A percentile compares a stretch with the other conserved stretches of the same genome.
Evolutionary conservation across 2,888 invertebrate species (phyloP).

Genomic region (Cantharis lateralis): DNA sequence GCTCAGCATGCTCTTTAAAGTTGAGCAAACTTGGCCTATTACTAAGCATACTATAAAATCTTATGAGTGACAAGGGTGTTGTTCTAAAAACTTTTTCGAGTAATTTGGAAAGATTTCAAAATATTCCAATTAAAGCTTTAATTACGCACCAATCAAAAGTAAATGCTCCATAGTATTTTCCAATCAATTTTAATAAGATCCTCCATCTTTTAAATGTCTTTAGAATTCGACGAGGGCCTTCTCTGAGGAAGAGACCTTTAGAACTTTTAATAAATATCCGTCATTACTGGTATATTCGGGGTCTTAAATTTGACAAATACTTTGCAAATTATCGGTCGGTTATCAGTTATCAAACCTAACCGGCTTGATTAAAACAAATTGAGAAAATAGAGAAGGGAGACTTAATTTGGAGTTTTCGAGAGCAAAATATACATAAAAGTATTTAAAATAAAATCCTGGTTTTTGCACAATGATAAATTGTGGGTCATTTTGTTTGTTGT

Average conservation of each 20-base stretch:
- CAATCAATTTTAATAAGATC: constrained; percentile 3
- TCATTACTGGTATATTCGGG: not conserved
- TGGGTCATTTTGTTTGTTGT: constrained; percentile 10
- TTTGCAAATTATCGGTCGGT: not conserved
- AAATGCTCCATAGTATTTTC: not conserved
- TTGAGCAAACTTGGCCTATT: not conserved
- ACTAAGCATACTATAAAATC: not conserved
- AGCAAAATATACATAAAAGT: not conserved
- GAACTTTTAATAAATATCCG: not conserved
- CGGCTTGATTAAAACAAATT: not conserved
- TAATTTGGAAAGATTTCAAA: not conserved
- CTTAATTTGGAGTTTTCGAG: not conserved
- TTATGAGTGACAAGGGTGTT: not conserved
- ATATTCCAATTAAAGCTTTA: not conserved
- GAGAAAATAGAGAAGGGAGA: not conserved
- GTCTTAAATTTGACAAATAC: not conserved
- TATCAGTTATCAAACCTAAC: not conserved
- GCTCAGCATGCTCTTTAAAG: not conserved
- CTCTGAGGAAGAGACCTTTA: not conserved
- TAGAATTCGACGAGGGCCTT: not conserved
- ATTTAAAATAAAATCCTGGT: not conserved
- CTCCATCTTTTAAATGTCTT: not conserved
- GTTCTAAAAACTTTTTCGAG: not conserved
- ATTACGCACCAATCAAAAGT: not conserved
- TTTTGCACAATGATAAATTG: constrained; percentile 13